Base-by-base conservation (phyloP, 2,888 invertebrate species). In the Pantelozetes paolii region DNA sequence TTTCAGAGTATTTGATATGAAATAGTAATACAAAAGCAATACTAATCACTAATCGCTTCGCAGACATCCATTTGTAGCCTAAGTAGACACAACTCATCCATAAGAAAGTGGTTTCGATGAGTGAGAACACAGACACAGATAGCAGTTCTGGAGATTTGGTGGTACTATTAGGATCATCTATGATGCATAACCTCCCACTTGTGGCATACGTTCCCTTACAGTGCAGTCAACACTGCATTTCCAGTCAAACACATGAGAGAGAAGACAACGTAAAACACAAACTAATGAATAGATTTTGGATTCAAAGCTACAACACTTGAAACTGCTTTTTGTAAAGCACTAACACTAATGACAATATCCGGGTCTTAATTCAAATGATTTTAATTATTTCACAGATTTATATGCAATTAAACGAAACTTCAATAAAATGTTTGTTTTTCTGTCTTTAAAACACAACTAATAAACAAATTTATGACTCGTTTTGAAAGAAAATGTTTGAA, bases 61-160 rank as follows among this genome's bases (percentile, higher is more conserved):
- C 67, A 67, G 67, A 20, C 67, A 42, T 42, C 13, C 36, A 67
- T 67, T 67, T 36, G 11, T 20, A 42, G 67, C 40, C 20, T 26
- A 67, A 42, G 36, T 67, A 42, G 67, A 36, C 40, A 11, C 42
- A 40, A 67, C 23, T 67, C 40, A 67, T 40, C 67, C 67, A 67
- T 67, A 67, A 15, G 42, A 67, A 40, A 67, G 67, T 67, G 67
- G 67, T 67, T 67, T 67, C 36, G 42, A 67, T 67, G 67, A 67
- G 67, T 67, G 67, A 40, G 40, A 67, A 67, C 42, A 67, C 13
- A 67, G 67, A 67, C 62, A 62, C 20, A 32, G 62, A 54, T 67
- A 67, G 67, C 11, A 36, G 30, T 67, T 42, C 2, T 11, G n/a
- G 20, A 42, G 36, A 67, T 67, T 67, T 67, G 67, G 67, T 67